These are phyloP conservation scores for Tapera naevia DNA, from an alignment of 2,797 vertebrate species.

Conservation along the genomic window DNA sequence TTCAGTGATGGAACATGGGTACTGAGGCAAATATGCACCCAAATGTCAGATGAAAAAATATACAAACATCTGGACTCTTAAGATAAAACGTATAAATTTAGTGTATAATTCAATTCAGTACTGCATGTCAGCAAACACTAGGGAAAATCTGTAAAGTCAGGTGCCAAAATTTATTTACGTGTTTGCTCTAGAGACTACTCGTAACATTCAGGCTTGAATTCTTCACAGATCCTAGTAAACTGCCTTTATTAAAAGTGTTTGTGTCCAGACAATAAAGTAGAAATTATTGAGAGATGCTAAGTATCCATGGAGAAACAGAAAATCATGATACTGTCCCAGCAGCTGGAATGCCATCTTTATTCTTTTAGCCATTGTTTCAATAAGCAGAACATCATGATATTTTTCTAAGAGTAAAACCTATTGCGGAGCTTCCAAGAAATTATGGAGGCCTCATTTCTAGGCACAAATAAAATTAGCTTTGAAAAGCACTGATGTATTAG, in stretches of 20 bases:
- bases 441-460: background rate
- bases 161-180: background rate
- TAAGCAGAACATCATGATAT: background rate
- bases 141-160: background rate
- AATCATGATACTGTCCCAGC: background rate
- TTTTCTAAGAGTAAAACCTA: constrained; percentile 17
- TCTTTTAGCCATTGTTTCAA: constrained; percentile 19
- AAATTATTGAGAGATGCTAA: background rate
- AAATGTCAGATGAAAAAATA: background rate
- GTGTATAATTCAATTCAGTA: background rate
- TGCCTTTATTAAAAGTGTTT: background rate
- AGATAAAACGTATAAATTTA: background rate
- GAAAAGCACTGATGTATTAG: background rate
- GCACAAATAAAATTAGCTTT: background rate
- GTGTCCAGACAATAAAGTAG: background rate
- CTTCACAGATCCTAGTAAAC: background rate
- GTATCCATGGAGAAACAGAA: background rate
- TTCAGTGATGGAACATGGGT: background rate
- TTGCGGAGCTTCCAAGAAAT: background rate
- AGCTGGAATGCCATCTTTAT: background rate
- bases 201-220: background rate
- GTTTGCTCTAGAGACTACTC: background rate
- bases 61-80: background rate
- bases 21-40: background rate
- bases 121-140: background rate